Conservation (phyloP, 2,797 vertebrate species). For the Sebastes minor region DNA sequence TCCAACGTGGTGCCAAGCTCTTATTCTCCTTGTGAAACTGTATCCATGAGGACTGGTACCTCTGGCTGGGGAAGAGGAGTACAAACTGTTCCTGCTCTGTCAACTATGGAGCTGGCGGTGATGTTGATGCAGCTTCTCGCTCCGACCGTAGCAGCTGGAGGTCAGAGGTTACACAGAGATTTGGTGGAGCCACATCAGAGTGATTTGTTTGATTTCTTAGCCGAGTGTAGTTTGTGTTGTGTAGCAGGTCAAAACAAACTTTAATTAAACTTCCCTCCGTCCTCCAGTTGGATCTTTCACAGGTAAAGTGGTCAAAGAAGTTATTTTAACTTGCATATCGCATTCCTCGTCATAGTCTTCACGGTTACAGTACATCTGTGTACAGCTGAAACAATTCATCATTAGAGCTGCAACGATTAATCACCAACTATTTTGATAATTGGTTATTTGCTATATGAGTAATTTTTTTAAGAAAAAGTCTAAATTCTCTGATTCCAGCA, state of each 20-base stretch:
- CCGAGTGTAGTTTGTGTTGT: background rate
- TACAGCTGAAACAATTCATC: background rate
- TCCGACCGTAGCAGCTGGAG: constrained; percentile 20
- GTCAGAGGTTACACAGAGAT: constrained; percentile 37
- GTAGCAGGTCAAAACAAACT: background rate
- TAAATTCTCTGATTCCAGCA: no score
- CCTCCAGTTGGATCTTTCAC: background rate
- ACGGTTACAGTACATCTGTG: background rate
- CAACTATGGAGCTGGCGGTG: background rate
- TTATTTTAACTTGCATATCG: background rate
- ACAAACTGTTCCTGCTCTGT: constrained; percentile 56
- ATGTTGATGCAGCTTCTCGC: constrained; percentile 23
- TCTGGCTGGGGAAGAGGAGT: constrained; percentile 16
- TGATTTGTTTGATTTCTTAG: background rate
- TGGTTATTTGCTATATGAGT: no score
- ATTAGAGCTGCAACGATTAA: no score
- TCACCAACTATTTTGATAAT: no score
- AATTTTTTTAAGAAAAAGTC: no score
- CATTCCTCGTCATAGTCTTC: background rate
- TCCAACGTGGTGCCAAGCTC: constrained; percentile 43
- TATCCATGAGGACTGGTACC: constrained; percentile 31
- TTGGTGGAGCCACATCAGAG: background rate
- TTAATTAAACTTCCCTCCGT: background rate
- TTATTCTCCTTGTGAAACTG: constrained; percentile 45
- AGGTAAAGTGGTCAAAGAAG: background rate